Conservation (phyloP, 2,797 vertebrate genomes). For the Coregonus ussuriensis region DNA sequence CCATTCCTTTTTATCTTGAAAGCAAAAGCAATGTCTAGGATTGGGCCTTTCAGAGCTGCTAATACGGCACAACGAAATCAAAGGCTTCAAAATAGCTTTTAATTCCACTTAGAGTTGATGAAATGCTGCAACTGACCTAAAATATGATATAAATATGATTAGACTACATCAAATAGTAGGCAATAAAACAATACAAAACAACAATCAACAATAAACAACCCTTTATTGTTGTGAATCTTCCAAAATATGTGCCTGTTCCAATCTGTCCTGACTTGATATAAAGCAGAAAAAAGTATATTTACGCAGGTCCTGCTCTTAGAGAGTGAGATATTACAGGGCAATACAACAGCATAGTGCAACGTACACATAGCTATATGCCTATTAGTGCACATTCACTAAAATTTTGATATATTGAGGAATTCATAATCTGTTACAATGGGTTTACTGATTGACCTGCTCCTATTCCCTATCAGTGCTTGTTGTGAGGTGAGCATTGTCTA, state of each 20-base stretch:
- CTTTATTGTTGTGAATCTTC: slow-evolving; percentile 68
- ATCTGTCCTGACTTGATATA: slow-evolving; percentile 64
- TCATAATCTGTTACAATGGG: background rate
- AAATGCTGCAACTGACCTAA: slow-evolving; percentile 69
- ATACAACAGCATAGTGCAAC: background rate
- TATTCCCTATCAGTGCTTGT: background rate
- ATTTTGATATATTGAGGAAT: background rate
- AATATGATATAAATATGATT: slow-evolving; percentile 61
- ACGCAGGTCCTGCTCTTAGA: too few relatives aligned
- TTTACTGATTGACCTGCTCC: background rate
- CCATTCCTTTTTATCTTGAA: slow-evolving; percentile 78
- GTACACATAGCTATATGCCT: background rate
- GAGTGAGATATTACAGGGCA: slow-evolving; percentile 54
- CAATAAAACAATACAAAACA: slow-evolving; percentile 66
- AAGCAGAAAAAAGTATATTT: slow-evolving; percentile 59
- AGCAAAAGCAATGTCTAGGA: slow-evolving; percentile 70
- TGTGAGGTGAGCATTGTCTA: background rate
- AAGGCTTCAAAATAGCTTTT: slow-evolving; percentile 73
- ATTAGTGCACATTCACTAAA: background rate
- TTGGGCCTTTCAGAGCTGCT: slow-evolving; percentile 66
- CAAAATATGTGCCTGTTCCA: slow-evolving; percentile 41
- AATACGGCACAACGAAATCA: slow-evolving; percentile 76
- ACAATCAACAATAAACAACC: slow-evolving; percentile 74
- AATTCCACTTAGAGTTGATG: slow-evolving; percentile 71
- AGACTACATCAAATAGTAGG: slow-evolving; percentile 69